Evolutionary conservation across 2,888 invertebrate species (phyloP).

Genomic region (Sicus ferrugineus): DNA sequence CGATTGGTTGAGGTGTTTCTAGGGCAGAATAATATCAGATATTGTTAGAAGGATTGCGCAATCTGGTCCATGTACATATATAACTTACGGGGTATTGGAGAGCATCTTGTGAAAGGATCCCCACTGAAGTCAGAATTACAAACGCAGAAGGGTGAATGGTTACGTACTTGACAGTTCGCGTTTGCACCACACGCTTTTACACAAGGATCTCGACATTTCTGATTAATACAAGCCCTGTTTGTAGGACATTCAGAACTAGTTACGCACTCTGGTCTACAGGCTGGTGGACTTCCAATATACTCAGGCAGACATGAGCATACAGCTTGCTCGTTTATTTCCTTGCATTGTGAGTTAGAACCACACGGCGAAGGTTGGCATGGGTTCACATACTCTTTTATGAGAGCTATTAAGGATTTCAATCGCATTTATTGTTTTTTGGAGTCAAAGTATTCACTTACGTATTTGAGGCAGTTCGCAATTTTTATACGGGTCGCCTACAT

Average conservation of each 20-base stretch:
- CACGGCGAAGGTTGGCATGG: conserved; percentile 74
- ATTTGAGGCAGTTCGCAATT: conserved; percentile 68
- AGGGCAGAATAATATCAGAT: conserved; percentile 14
- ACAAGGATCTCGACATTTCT: conserved; percentile 74
- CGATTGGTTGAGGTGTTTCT: conserved; percentile 44
- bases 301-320: conserved; percentile 70
- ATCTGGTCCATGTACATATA: not conserved
- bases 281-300: conserved; percentile 72
- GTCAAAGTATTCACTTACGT: conserved; percentile 64
- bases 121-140: conserved; percentile 76
- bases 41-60: not conserved
- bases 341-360: conserved; percentile 73
- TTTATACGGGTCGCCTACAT: conserved; percentile 80
- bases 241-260: conserved; percentile 71
- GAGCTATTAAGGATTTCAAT: conserved; percentile 43
- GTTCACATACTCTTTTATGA: conserved; percentile 62
- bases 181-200: conserved; percentile 69
- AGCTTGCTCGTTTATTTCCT: conserved; percentile 69
- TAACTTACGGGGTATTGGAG: conserved; percentile 64
- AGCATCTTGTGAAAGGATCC: conserved; percentile 76
- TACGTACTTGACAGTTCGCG: conserved; percentile 75
- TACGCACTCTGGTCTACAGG: conserved; percentile 74
- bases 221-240: conserved; percentile 71
- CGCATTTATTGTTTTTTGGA: not conserved
- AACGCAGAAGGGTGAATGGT: conserved; percentile 80